Base-by-base conservation (phyloP, 1,140 invertebrate genomes). In the Philotrypesis tridentata region DNA sequence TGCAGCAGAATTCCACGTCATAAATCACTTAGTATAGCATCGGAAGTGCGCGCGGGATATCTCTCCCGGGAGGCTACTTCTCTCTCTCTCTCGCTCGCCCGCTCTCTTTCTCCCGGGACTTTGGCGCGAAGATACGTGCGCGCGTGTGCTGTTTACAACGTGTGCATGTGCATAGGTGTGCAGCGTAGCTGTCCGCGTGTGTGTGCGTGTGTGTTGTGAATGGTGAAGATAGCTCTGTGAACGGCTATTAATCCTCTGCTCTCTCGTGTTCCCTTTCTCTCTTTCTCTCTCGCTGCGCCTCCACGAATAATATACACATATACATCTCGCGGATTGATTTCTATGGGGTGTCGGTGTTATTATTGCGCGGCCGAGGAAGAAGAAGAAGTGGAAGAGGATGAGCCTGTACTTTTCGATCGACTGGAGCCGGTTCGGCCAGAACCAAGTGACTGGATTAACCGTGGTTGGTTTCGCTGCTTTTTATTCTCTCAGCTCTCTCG, bases 331-430 rank as follows among this genome's bases (percentile, higher is more conserved):
- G 48, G 48, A 55, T 65, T 65, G 23, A 65, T 65, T 65, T 65
- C 61, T 65, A 65, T 70, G 67, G 67, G 67, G 31, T 70, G 67
- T 55, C 48, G 48, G 48, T 17, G 48, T 55, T 55, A 55, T 55
- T 55, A 17, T 70, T 17, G 29, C 14, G 31, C 21, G 11, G 67
- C 7, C 17, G 61, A 27, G n/a, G 61, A 27, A 65, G 27, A 27
- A 29, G 61, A 27, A 29, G 61, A 27, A 61, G 23, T 11, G 23
- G 61, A 65, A 31, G 27, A 63, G 2, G 40, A 83, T 83, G 82
- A 83, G 82, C 37, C 82, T 83, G 25, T 83, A 83, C 25, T 83
- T 83, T 61, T 63, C 63, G 17, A 83, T 83, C 21, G 82, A 83
- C 76, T 83, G 82, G 82, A 83, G 82, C 40, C 76, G 82, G 14